Evolutionary conservation across 2,113 vertebrate species (phyloP).

Genomic region (Saccopteryx bilineata): DNA sequence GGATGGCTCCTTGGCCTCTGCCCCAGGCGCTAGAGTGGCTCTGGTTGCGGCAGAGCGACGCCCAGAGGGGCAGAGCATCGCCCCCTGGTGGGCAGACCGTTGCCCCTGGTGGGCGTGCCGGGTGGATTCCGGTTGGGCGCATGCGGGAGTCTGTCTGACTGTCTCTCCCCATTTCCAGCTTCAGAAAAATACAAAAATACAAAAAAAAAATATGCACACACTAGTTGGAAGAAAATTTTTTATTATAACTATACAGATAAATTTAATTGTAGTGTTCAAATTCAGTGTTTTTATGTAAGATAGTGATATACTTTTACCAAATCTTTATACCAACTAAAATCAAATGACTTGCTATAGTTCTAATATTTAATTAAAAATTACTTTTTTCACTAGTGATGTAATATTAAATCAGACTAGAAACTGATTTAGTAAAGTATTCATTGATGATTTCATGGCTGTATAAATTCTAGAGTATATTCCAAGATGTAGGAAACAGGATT

Average conservation of each 20-base stretch:
- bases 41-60: too few species aligned
- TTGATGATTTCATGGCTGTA: not conserved
- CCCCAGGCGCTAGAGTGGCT: too few species aligned
- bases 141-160: too few species aligned
- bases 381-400: not conserved
- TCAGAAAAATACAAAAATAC: too few species aligned
- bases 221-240: conserved; percentile 52
- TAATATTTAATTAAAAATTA: conserved; percentile 74
- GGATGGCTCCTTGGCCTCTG: too few species aligned
- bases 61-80: too few species aligned
- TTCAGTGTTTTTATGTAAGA: conserved; percentile 43
- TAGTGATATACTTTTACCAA: conserved; percentile 4
- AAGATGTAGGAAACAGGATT: not conserved
- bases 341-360: conserved; percentile 17
- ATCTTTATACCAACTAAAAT: not conserved
- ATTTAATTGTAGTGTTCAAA: conserved; percentile 49
- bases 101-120: too few species aligned
- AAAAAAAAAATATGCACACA: conserved; percentile 44
- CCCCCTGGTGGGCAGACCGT: too few species aligned
- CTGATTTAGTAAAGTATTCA: conserved; percentile 47
- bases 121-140: too few species aligned
- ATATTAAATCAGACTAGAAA: conserved; percentile 47
- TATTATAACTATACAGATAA: not conserved
- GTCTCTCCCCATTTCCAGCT: too few species aligned
- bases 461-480: conserved; percentile 50